phyloP scores from a whole-genome alignment of 2,113 vertebrate genomes.

The Emydura subglobosa region DNA sequence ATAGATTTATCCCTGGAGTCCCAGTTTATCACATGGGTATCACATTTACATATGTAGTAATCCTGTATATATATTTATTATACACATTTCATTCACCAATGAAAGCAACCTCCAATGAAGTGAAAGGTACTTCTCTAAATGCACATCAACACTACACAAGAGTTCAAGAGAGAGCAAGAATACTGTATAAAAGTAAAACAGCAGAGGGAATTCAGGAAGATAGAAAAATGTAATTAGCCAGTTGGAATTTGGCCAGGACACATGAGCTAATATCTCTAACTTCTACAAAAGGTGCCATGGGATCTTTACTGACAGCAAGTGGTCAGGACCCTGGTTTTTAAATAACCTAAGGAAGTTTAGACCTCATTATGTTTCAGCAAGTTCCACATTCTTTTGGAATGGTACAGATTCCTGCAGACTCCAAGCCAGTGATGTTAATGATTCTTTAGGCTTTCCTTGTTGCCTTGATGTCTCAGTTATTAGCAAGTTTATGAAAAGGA shows the following conservation, averaged over 20 bases:
- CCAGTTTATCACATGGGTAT: background rate
- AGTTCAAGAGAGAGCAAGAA: background rate
- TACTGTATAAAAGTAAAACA: background rate
- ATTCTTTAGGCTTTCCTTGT: background rate
- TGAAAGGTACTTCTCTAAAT: background rate
- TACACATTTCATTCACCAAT: background rate
- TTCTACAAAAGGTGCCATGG: background rate
- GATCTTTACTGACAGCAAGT: background rate
- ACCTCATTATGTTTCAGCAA: background rate
- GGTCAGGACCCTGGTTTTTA: background rate
- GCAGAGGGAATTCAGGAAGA: background rate
- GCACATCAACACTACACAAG: background rate
- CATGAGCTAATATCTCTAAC: background rate
- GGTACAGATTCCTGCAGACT: background rate
- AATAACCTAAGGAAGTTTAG: background rate
- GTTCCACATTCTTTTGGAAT: background rate
- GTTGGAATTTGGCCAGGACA: background rate
- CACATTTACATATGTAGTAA: rapidly evolving
- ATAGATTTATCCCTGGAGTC: background rate
- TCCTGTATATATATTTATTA: background rate
- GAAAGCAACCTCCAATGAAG: background rate
- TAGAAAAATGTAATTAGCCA: background rate
- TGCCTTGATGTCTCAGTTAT: background rate
- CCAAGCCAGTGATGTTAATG: background rate
- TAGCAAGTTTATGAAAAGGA: background rate